phyloP scores from a whole-genome alignment of 2,888 invertebrate species.

The Gymnocheta viridis region DNA sequence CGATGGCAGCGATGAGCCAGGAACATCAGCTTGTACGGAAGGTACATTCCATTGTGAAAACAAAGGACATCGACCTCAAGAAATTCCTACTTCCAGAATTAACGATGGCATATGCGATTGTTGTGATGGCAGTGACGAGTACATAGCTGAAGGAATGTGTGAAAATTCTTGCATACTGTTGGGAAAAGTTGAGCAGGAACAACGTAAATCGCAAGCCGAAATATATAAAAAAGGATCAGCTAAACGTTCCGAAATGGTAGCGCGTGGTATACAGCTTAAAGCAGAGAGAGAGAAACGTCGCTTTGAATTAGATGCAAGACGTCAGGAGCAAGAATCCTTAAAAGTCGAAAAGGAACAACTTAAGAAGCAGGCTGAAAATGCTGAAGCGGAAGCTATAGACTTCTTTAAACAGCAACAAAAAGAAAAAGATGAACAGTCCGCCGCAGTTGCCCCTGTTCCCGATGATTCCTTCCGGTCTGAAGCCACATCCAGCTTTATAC shows the following conservation, averaged over 20 bases:
- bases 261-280: slow-evolving; percentile 89
- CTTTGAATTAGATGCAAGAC: slow-evolving; percentile 87
- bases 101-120: slow-evolving; percentile 98
- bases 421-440: slow-evolving; percentile 84
- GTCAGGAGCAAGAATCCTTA: slow-evolving; percentile 89
- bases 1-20: slow-evolving; percentile 94
- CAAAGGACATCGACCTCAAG: slow-evolving; percentile 88
- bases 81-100: slow-evolving; percentile 93
- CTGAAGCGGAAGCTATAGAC: slow-evolving; percentile 89
- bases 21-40: slow-evolving; percentile 96
- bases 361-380: slow-evolving; percentile 88
- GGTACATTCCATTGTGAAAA: slow-evolving; percentile 95
- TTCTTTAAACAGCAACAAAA: slow-evolving; percentile 88
- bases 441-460: slow-evolving; percentile 85
- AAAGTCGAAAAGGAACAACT: slow-evolving; percentile 89
- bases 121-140: slow-evolving; percentile 95
- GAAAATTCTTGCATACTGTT: slow-evolving; percentile 91
- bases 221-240: slow-evolving; percentile 91
- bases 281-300: slow-evolving; percentile 88
- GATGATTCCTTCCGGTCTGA: slow-evolving; percentile 83
- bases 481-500: slow-evolving; percentile 88
- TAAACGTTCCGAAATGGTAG: slow-evolving; percentile 88
- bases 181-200: slow-evolving; percentile 88
- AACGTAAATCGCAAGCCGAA: slow-evolving; percentile 88
- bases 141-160: slow-evolving; percentile 85